Conservation (phyloP, 2,113 vertebrate genomes). For the Antechinus stuartii region DNA sequence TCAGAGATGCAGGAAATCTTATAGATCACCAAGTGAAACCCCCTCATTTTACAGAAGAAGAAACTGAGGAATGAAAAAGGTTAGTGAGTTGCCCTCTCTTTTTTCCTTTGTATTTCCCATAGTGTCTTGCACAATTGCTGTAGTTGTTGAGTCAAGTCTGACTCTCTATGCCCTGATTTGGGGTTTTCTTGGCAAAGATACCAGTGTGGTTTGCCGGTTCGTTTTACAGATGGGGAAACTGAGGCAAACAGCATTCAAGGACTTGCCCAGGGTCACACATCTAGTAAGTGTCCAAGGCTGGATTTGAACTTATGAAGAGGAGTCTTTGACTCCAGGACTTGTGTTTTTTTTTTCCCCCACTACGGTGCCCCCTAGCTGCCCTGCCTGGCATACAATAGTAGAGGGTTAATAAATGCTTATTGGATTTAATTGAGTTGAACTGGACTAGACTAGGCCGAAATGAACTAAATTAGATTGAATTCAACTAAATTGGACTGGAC, state of each 20-base stretch:
- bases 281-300: not conserved
- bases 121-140: not conserved
- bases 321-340: not conserved
- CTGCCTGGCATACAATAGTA: not conserved
- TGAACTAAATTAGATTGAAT: not conserved
- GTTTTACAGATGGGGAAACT: not conserved
- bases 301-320: not conserved
- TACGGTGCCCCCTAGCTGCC: too few relatives aligned
- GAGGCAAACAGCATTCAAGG: not conserved
- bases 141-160: not conserved
- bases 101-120: not conserved
- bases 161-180: not conserved
- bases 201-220: not conserved
- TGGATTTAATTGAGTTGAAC: not conserved
- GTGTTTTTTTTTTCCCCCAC: not conserved
- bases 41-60: not conserved
- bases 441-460: not conserved
- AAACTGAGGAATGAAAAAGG: not conserved
- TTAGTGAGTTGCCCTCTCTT: not conserved
- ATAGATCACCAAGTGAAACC: not conserved
- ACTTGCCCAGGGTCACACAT: not conserved
- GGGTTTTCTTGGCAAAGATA: not conserved
- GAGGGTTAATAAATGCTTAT: not conserved
- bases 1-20: not conserved
- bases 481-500: not conserved